phyloP scores from a whole-genome alignment of 2,797 vertebrate species.

The Chaetodon trifasciatus region DNA sequence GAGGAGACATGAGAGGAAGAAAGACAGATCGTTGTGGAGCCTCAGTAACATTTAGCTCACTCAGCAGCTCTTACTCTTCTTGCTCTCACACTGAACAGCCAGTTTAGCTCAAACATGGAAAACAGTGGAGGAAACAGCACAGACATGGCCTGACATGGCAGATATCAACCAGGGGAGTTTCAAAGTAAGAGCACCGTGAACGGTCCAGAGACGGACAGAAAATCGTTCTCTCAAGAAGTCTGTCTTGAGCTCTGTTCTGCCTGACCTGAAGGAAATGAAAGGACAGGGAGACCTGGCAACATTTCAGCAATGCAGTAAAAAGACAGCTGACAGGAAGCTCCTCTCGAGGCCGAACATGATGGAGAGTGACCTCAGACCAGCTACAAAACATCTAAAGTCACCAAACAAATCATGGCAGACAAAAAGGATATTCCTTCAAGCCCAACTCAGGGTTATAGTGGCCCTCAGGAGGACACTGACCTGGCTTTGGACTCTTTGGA shows the following conservation, averaged over 20 bases:
- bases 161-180: background rate
- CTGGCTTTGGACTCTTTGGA: background rate
- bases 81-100: background rate
- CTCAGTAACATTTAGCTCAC: background rate
- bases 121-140: background rate
- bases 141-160: background rate
- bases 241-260: background rate
- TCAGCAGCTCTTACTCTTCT: background rate
- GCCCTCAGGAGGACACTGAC: background rate
- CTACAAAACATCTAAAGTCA: background rate
- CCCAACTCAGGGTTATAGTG: background rate
- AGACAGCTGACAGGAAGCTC: background rate
- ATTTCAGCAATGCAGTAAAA: background rate
- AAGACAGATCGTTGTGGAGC: background rate
- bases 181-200: slow-evolving; percentile 4
- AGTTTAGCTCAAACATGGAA: background rate
- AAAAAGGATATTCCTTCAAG: background rate
- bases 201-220: background rate
- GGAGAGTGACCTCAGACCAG: background rate
- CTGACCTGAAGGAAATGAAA: background rate
- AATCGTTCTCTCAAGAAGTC: background rate
- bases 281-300: background rate
- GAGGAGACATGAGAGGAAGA: slow-evolving; percentile 1
- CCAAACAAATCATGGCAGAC: background rate
- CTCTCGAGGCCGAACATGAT: background rate